Evolutionary conservation across 2,113 vertebrate species (phyloP).

Genomic region (Toxotes chatareus): DNA sequence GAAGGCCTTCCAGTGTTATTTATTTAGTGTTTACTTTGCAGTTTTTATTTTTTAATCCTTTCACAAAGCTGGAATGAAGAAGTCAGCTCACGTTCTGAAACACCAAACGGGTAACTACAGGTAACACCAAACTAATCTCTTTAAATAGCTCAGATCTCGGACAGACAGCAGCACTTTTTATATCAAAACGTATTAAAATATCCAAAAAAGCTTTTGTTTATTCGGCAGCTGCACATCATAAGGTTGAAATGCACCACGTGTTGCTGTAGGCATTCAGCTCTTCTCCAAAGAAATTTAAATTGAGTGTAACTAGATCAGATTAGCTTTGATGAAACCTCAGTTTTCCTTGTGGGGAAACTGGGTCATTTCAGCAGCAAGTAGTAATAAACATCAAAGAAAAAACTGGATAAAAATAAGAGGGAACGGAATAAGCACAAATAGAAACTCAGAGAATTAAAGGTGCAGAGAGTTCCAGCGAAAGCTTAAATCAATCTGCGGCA

Average conservation of each 20-base stretch:
- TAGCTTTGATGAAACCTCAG: constrained; percentile 54
- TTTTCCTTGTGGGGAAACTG: constrained; percentile 34
- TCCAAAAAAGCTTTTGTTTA: background rate
- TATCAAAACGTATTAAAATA: background rate
- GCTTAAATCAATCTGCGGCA: background rate
- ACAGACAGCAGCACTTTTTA: background rate
- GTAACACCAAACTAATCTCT: background rate
- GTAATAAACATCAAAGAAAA: constrained; percentile 48
- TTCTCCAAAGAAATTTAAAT: constrained; percentile 35
- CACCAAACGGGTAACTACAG: background rate
- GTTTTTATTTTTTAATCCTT: background rate
- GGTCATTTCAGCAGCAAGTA: constrained; percentile 18
- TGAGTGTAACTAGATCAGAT: constrained; percentile 44
- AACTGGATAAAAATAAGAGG: constrained; percentile 27
- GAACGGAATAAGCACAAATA: constrained; percentile 22
- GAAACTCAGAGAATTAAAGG: background rate
- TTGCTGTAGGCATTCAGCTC: constrained; percentile 35
- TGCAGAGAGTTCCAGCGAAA: background rate
- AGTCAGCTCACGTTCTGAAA: too few species aligned
- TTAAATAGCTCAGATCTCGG: constrained; percentile 15
- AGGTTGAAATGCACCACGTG: constrained; percentile 7
- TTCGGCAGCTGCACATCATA: background rate
- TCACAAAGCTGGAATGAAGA: background rate
- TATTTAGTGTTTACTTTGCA: too few species aligned
- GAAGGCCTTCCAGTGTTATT: background rate